Percentiles rank a stretch among this genome's conserved stretches.
These are phyloP conservation scores for Pseudomyrmex concolor DNA, from an alignment of 1,140 invertebrate genomes.

Conservation along the genomic window DNA sequence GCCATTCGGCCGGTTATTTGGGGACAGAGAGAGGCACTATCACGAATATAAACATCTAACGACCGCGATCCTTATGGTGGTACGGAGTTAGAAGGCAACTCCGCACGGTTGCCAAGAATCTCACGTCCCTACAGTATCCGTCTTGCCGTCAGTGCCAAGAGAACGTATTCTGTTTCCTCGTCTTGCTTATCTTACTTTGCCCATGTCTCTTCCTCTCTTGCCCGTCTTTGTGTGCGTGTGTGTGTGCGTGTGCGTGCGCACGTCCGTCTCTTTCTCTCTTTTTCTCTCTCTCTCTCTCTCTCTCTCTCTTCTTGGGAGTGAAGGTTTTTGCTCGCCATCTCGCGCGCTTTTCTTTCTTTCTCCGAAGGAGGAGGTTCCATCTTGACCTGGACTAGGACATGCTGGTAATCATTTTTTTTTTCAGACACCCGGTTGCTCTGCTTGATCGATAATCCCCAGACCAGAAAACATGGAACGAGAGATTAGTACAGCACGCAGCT, in stretches of 20 bases:
- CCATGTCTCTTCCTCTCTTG: background rate
- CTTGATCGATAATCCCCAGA: slow-evolving; percentile 62
- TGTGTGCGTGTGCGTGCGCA: background rate
- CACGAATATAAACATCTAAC: slow-evolving; percentile 77
- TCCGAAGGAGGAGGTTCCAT: slow-evolving; percentile 38
- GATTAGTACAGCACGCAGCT: slow-evolving; percentile 71
- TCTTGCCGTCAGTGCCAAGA: slow-evolving; percentile 67
- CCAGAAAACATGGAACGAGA: slow-evolving; percentile 70
- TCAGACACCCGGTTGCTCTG: background rate
- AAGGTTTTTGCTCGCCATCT: background rate
- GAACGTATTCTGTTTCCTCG: slow-evolving; percentile 48
- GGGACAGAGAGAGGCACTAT: slow-evolving; percentile 75
- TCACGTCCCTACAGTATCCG: slow-evolving; percentile 71
- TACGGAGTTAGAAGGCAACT: slow-evolving; percentile 70
- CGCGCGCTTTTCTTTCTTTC: slow-evolving; percentile 7
- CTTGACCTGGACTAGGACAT: slow-evolving; percentile 65
- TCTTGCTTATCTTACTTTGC: slow-evolving; percentile 22
- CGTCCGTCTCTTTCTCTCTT: background rate
- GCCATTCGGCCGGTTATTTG: slow-evolving; percentile 73
- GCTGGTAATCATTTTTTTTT: slow-evolving; percentile 48
- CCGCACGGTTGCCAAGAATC: slow-evolving; percentile 75
- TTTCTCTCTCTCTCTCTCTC: background rate
- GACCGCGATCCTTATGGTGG: slow-evolving; percentile 76
- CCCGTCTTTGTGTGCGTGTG: background rate
- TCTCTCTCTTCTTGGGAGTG: background rate